Evolutionary conservation across 2,113 vertebrate genomes (phyloP).

Genomic region (Leptosomus discolor): DNA sequence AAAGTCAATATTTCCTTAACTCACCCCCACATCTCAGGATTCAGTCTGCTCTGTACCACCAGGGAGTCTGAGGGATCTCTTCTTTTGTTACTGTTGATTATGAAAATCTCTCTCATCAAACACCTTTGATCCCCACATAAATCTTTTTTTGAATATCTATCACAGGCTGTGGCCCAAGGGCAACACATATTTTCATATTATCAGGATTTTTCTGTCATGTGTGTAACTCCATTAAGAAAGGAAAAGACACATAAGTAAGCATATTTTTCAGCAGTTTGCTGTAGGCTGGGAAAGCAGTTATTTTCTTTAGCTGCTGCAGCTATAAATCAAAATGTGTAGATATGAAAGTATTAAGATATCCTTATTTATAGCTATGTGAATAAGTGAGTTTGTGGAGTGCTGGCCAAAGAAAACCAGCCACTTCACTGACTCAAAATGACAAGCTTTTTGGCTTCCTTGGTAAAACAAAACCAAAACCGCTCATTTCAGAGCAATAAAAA

Average conservation of each 20-base stretch:
- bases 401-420: conserved; percentile 18
- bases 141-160: background rate
- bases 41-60: background rate
- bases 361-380: background rate
- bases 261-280: background rate
- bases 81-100: background rate
- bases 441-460: background rate
- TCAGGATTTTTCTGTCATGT: background rate
- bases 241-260: background rate
- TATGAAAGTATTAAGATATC: conserved; percentile 26
- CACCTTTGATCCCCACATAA: background rate
- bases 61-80: background rate
- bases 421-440: background rate
- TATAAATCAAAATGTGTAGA: conserved; percentile 4
- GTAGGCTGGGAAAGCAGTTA: background rate
- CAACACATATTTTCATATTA: background rate
- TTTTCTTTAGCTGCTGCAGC: conserved; percentile 32
- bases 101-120: background rate
- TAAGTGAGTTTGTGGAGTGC: background rate
- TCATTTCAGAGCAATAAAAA: background rate
- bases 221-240: background rate
- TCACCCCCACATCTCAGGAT: background rate
- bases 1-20: background rate
- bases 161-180: background rate
- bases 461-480: background rate